Evolutionary conservation across 2,113 vertebrate species (phyloP).

Genomic region (Ictalurus furcatus): DNA sequence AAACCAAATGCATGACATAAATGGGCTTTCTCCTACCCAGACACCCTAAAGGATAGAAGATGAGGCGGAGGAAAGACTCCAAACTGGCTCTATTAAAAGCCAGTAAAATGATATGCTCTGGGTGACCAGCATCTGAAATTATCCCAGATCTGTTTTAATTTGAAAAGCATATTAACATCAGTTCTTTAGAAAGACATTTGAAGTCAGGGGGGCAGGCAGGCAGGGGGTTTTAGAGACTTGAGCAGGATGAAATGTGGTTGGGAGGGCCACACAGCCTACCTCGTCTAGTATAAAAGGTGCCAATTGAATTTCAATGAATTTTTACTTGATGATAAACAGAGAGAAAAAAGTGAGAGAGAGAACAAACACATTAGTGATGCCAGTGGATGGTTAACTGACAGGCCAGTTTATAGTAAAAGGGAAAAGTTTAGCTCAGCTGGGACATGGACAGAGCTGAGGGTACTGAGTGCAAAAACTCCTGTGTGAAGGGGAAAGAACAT

Average conservation of each 20-base stretch:
- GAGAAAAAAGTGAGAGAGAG: background rate
- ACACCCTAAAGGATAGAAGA: slow-evolving; percentile 45
- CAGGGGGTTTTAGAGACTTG: slow-evolving; percentile 10
- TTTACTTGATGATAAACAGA: background rate
- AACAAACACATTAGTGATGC: background rate
- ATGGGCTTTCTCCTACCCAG: slow-evolving; percentile 13
- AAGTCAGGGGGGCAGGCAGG: slow-evolving; percentile 13
- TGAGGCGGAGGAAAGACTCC: slow-evolving; percentile 13
- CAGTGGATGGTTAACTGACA: slow-evolving; percentile 80
- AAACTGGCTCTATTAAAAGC: slow-evolving; percentile 35
- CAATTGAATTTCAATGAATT: slow-evolving; percentile 1
- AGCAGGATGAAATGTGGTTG: slow-evolving; percentile 27
- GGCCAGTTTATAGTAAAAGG: slow-evolving; percentile 91
- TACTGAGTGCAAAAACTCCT: slow-evolving; percentile 88
- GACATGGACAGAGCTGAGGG: slow-evolving; percentile 78
- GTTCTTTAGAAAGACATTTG: slow-evolving; percentile 7
- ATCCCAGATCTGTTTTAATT: slow-evolving; percentile 51
- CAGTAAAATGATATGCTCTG: slow-evolving; percentile 33
- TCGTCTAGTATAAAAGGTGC: slow-evolving; percentile 35
- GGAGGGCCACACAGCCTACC: background rate
- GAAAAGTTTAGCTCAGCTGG: slow-evolving; percentile 90
- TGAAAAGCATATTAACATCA: slow-evolving; percentile 24
- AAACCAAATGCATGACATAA: slow-evolving; percentile 5
- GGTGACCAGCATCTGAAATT: slow-evolving; percentile 46
- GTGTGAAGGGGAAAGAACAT: slow-evolving; percentile 90